Conservation (phyloP, 2,797 vertebrate species). For the Molossus molossus region DNA sequence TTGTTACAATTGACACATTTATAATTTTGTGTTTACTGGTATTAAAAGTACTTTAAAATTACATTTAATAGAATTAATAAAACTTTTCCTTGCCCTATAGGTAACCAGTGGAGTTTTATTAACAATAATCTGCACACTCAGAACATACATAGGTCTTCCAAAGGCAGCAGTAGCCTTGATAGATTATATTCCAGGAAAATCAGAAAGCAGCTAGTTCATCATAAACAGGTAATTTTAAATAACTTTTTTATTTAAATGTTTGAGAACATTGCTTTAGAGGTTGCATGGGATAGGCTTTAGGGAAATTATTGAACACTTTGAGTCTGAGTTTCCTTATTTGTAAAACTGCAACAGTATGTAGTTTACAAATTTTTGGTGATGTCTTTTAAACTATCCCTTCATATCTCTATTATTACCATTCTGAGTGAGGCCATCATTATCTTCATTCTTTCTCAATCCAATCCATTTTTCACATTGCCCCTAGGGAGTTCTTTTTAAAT, state of each 20-base stretch:
- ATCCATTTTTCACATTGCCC: background rate
- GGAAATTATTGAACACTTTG: background rate
- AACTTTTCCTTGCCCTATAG: constrained; percentile 87
- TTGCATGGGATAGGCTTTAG: background rate
- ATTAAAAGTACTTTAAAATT: constrained; percentile 49
- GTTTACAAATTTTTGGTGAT: background rate
- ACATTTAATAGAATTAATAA: constrained; percentile 58
- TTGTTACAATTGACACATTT: constrained; percentile 7
- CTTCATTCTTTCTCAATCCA: background rate
- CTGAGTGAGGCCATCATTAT: background rate
- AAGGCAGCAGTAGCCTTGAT: constrained; percentile 98
- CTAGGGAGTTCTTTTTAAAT: background rate
- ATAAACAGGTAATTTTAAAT: constrained; percentile 96
- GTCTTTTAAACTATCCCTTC: background rate
- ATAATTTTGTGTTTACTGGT: constrained; percentile 58
- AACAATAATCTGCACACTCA: constrained; percentile 99
- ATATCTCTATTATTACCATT: background rate
- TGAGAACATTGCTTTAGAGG: constrained; percentile 15
- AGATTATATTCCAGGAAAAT: constrained; percentile 99
- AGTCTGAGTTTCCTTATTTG: background rate
- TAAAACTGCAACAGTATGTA: background rate
- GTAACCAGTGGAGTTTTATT: constrained; percentile 99
- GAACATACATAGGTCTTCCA: constrained; percentile 94
- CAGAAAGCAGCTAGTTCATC: constrained; percentile 98
- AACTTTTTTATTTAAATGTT: constrained; percentile 55